Conservation (phyloP, 2,888 invertebrate species). For the Mactromeris polynyma region DNA sequence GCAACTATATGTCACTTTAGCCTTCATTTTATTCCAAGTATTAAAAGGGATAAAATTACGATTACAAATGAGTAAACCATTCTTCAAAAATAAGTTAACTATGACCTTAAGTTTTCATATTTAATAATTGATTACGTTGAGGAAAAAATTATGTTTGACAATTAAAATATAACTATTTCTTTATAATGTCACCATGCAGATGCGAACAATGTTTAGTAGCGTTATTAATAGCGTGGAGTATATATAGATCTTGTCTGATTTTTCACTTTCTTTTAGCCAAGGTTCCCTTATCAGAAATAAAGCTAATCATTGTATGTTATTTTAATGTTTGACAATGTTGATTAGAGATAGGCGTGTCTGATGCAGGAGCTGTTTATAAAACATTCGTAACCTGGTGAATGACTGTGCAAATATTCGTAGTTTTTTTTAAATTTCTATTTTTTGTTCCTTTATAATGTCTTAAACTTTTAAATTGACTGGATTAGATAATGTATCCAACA, state of each 20-base stretch:
- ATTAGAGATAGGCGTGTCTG: not conserved
- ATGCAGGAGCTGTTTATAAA: not conserved
- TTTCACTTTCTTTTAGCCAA: not conserved
- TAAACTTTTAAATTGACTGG: slow-evolving; percentile 38
- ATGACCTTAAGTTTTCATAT: no score
- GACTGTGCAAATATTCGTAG: not conserved
- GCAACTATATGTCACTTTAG: no score
- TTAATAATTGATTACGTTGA: no score
- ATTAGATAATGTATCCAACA: slow-evolving; percentile 34
- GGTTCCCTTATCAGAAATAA: not conserved
- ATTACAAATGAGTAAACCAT: no score
- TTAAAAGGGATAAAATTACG: no score
- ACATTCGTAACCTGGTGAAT: not conserved
- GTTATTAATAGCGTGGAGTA: no score
- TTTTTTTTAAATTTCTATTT: slow-evolving; percentile 3
- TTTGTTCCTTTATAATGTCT: slow-evolving; percentile 19
- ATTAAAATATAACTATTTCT: no score
- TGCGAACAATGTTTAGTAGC: no score
- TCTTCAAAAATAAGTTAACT: no score
- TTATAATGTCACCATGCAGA: no score
- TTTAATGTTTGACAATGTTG: not conserved
- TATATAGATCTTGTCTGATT: not conserved
- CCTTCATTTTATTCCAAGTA: no score
- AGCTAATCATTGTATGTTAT: not conserved
- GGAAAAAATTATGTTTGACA: no score